Conservation (phyloP, 2,888 invertebrate species). For the Dryococelus australis region DNA sequence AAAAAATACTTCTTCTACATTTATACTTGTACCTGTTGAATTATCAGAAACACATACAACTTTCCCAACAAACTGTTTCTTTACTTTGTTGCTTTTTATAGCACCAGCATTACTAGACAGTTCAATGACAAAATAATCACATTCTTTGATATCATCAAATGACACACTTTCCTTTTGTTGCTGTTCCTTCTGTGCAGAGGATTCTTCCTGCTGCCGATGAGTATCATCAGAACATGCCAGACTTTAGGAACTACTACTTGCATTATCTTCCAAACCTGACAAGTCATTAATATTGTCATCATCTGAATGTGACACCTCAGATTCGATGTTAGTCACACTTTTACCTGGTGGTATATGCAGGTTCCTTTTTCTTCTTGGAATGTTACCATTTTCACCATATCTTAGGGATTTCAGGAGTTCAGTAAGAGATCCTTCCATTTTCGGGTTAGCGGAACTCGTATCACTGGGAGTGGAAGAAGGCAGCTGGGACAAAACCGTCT, state of each 20-base stretch:
- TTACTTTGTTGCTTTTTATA: not conserved
- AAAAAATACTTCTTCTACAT: not conserved
- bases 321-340: not conserved
- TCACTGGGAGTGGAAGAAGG: not conserved
- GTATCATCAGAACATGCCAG: not conserved
- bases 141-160: not conserved
- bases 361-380: not conserved
- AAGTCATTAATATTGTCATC: not conserved
- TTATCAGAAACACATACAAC: not conserved
- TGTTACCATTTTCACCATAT: not conserved
- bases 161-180: not conserved
- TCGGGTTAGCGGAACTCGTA: not conserved
- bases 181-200: not conserved
- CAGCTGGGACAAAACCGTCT: not conserved
- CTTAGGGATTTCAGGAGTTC: not conserved
- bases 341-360: not conserved
- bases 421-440: not conserved
- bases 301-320: not conserved
- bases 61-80: not conserved
- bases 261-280: constrained; percentile 7
- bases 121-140: not conserved
- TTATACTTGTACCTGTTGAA: not conserved
- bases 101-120: not conserved
- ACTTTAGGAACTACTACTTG: not conserved
- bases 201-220: not conserved